Conservation (phyloP, 2,113 vertebrate species). For the Bombycilla garrulus region DNA sequence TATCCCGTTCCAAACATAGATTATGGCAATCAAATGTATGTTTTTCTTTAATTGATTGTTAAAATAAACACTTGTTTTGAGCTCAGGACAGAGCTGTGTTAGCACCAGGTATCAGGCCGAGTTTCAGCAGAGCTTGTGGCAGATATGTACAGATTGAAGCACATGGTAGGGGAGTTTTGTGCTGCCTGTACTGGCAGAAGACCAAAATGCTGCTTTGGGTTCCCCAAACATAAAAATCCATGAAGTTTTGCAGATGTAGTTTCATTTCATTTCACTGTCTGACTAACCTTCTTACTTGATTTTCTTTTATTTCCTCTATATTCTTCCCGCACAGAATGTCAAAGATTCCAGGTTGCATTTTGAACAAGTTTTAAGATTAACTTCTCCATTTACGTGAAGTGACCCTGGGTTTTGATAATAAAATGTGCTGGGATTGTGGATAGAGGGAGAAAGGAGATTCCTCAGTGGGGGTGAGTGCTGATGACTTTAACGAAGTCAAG, state of each 20-base stretch:
- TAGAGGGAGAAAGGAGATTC: neutral
- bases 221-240: neutral
- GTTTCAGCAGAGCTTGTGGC: neutral
- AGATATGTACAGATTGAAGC: neutral
- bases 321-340: neutral
- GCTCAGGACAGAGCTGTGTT: neutral
- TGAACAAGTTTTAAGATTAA: constrained; percentile 11
- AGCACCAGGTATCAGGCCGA: neutral
- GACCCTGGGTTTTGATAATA: neutral
- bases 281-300: neutral
- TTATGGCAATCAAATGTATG: neutral
- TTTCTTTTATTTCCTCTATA: constrained; percentile 2
- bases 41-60: neutral
- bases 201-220: neutral
- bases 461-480: neutral
- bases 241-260: neutral
- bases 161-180: neutral
- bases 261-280: constrained; percentile 3
- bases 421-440: neutral
- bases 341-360: neutral
- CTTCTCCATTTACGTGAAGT: neutral
- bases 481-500: neutral
- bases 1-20: neutral
- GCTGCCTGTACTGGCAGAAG: neutral
- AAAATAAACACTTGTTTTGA: neutral